These are phyloP conservation scores for Tetrao urogallus DNA, from an alignment of 2,113 vertebrate genomes.

Conservation along the genomic window DNA sequence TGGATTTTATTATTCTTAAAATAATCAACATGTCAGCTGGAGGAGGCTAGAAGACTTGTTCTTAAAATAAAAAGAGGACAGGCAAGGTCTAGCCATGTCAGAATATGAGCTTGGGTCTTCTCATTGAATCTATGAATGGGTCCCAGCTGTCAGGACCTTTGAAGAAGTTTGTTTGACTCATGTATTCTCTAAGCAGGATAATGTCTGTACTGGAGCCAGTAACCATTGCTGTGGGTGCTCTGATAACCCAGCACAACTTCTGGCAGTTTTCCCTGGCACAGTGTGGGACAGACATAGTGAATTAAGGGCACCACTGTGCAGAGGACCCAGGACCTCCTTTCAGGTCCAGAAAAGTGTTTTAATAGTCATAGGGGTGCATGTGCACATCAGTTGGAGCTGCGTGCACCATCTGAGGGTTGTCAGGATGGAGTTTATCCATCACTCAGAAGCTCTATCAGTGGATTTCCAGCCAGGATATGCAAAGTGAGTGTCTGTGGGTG, in stretches of 20 bases:
- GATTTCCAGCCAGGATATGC: neutral
- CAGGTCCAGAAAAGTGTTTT: neutral
- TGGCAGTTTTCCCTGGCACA: neutral
- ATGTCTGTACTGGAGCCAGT: neutral
- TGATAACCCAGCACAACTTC: neutral
- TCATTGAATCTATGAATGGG: neutral
- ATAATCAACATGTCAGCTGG: neutral
- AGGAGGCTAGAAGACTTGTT: neutral
- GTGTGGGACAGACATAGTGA: neutral
- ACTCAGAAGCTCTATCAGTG: neutral
- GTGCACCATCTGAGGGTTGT: fast-evolving
- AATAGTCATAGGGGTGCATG: neutral
- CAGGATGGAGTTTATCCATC: neutral
- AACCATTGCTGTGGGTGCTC: neutral
- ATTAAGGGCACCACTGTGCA: neutral
- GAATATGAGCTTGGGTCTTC: neutral
- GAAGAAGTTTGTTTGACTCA: neutral
- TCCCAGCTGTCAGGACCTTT: neutral
- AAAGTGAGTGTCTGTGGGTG: neutral
- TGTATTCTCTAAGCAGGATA: neutral
- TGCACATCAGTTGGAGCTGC: neutral
- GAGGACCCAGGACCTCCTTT: neutral
- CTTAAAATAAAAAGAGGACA: neutral
- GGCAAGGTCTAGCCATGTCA: neutral
- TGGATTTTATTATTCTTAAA: neutral